These are phyloP conservation scores for Scaptomyza reducta DNA, from an alignment of 2,888 invertebrate genomes.

Conservation along the genomic window DNA sequence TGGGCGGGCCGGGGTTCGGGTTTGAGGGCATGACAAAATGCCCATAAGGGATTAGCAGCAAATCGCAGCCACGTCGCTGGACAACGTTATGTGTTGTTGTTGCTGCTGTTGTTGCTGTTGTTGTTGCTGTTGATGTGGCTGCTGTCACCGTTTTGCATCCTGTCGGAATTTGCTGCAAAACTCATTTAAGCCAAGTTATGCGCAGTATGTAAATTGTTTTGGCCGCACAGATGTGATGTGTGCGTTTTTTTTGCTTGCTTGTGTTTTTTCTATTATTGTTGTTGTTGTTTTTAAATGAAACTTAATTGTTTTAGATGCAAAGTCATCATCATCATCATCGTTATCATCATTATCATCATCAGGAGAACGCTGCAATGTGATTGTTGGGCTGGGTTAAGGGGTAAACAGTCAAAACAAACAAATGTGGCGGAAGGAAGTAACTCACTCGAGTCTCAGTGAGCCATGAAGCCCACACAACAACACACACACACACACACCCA, in stretches of 20 bases:
- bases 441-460: slow-evolving; percentile 77
- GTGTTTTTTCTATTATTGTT: slow-evolving; percentile 14
- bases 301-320: slow-evolving; percentile 81
- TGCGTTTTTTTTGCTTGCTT: slow-evolving; percentile 9
- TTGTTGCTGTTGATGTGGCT: slow-evolving; percentile 5
- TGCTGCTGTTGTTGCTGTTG: background rate
- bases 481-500: slow-evolving; percentile 4
- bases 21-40: slow-evolving; percentile 77
- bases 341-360: slow-evolving; percentile 56
- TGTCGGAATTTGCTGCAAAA: slow-evolving; percentile 77
- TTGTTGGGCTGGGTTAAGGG: background rate
- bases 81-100: slow-evolving; percentile 42
- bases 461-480: slow-evolving; percentile 45
- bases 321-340: slow-evolving; percentile 75
- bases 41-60: slow-evolving; percentile 83
- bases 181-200: slow-evolving; percentile 80
- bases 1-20: too few relatives aligned
- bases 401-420: slow-evolving; percentile 56
- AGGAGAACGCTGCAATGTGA: slow-evolving; percentile 9
- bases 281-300: slow-evolving; percentile 63
- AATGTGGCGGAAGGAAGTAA: slow-evolving; percentile 77
- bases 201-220: slow-evolving; percentile 83
- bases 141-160: slow-evolving; percentile 48
- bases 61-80: slow-evolving; percentile 72
- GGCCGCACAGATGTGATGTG: slow-evolving; percentile 35